phyloP scores from a whole-genome alignment of 2,888 invertebrate species.

The Nemapogon koenigi region DNA sequence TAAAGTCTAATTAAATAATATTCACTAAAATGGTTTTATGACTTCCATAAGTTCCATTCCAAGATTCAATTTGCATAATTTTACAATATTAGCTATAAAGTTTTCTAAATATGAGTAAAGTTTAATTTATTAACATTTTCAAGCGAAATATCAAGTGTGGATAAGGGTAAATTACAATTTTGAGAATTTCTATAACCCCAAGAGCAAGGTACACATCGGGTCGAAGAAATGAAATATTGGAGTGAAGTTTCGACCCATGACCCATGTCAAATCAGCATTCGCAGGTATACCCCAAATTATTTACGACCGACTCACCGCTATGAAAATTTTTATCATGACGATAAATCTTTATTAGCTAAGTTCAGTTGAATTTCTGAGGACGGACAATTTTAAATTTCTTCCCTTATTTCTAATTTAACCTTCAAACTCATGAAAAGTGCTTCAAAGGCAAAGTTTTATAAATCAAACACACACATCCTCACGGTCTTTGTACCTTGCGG shows the following conservation, averaged over 20 bases:
- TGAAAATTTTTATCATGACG: slow-evolving; percentile 50
- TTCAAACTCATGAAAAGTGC: too few relatives aligned
- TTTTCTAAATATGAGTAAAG: neutral
- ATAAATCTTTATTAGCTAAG: slow-evolving; percentile 55
- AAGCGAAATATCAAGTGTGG: slow-evolving; percentile 1
- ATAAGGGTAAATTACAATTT: slow-evolving; percentile 44
- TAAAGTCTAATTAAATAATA: too few relatives aligned
- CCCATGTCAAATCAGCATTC: slow-evolving; percentile 61
- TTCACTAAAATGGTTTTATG: too few relatives aligned
- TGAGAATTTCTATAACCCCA: slow-evolving; percentile 40
- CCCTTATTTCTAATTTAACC: too few relatives aligned
- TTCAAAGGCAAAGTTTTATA: too few relatives aligned
- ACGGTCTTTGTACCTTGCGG: too few relatives aligned
- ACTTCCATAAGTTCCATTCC: too few relatives aligned
- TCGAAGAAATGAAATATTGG: slow-evolving; percentile 53
- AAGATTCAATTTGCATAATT: too few relatives aligned
- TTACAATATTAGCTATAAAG: too few relatives aligned
- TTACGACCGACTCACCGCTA: slow-evolving; percentile 51
- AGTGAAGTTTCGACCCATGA: slow-evolving; percentile 28
- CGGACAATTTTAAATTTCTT: too few relatives aligned
- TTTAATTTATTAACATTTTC: slow-evolving; percentile 2
- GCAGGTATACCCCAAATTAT: slow-evolving; percentile 58
- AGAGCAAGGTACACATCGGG: slow-evolving; percentile 2
- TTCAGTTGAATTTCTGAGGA: slow-evolving; percentile 24
- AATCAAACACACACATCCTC: too few relatives aligned